Conservation (phyloP, 2,797 vertebrate species). For the Tiaroga cobitis region DNA sequence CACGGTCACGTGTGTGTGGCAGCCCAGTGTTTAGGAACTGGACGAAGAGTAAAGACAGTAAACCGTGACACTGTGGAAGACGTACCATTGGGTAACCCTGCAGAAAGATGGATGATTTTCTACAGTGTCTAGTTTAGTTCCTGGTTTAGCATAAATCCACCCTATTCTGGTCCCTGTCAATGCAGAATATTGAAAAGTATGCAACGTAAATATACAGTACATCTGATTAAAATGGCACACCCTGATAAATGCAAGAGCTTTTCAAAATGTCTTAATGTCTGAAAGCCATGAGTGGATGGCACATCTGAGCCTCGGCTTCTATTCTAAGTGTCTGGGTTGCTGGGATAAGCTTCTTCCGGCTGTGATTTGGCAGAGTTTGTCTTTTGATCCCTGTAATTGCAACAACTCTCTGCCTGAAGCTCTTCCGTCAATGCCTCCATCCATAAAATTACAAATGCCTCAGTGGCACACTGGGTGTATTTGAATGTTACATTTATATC, state of each 20-base stretch:
- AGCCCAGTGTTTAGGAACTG: conserved; percentile 59
- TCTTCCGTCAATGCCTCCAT: conserved; percentile 71
- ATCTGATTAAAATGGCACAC: conserved; percentile 1
- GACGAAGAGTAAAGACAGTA: conserved; percentile 4
- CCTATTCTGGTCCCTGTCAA: neutral
- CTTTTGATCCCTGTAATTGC: conserved; percentile 71
- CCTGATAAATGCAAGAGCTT: neutral
- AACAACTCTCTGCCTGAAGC: conserved; percentile 65
- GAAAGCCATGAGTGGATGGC: neutral
- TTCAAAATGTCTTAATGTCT: neutral
- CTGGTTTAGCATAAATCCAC: neutral
- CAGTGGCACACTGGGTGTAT: conserved; percentile 76
- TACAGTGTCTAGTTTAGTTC: neutral
- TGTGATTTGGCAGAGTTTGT: conserved; percentile 65
- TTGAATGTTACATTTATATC: conserved; percentile 74
- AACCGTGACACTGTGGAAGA: neutral
- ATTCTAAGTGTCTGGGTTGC: conserved; percentile 7
- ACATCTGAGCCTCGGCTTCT: neutral
- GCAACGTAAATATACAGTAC: neutral
- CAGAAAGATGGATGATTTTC: neutral
- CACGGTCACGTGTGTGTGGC: conserved; percentile 38
- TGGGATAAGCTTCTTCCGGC: conserved; percentile 57
- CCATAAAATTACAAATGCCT: conserved; percentile 75
- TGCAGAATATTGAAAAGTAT: neutral
- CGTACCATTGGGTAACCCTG: neutral